phyloP scores from a whole-genome alignment of 2,113 vertebrate species.

The Arvicanthis niloticus region DNA sequence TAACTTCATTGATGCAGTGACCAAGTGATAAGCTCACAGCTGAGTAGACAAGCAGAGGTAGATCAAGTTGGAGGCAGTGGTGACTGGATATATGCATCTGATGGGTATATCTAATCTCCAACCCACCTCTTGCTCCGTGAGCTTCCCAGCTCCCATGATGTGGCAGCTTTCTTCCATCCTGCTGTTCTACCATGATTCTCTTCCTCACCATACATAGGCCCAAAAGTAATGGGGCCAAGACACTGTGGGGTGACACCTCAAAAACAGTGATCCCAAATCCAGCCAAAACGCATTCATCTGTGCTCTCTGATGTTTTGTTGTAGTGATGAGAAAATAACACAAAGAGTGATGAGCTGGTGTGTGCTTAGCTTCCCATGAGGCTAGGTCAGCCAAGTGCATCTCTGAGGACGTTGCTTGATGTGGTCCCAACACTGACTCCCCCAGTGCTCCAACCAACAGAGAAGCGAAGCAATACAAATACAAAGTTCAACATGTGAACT shows the following conservation, averaged over 20 bases:
- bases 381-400: accelerated
- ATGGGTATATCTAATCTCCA: not conserved
- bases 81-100: not conserved
- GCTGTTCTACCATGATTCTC: not conserved
- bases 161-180: not conserved
- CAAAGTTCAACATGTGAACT: not conserved
- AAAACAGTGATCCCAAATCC: not conserved
- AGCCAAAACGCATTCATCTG: not conserved
- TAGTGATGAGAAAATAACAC: not conserved
- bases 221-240: not conserved
- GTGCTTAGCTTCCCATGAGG: not conserved
- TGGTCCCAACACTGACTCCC: no score
- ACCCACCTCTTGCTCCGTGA: not conserved
- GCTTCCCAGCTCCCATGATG: not conserved
- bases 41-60: no score
- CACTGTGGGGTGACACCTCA: not conserved
- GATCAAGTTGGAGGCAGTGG: not conserved
- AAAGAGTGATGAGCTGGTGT: not conserved
- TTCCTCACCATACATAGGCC: not conserved
- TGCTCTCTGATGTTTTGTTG: not conserved
- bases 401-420: not conserved
- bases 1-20: not conserved
- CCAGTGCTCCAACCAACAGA: not conserved
- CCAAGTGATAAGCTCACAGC: not conserved
- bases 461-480: not conserved